These are phyloP conservation scores for Cepaea hortensis DNA, from an alignment of 2,888 invertebrate genomes.

Conservation along the genomic window DNA sequence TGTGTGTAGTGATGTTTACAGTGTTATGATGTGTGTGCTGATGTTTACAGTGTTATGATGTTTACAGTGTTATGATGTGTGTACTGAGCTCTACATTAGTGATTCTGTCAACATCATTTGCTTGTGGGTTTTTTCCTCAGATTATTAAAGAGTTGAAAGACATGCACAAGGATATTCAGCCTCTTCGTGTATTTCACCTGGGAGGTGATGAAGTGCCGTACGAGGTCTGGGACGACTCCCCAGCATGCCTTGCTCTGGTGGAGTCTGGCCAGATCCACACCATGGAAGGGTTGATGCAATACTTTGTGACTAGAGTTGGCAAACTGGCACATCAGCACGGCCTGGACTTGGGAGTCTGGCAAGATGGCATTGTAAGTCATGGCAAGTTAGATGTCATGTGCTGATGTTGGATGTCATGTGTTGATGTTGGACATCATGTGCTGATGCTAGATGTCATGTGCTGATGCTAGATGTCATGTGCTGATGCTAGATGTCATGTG, in stretches of 20 bases:
- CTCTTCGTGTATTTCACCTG: constrained; percentile 68
- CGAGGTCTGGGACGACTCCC: constrained; percentile 70
- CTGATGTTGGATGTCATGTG: too few species aligned
- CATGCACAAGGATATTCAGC: constrained; percentile 65
- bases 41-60: too few species aligned
- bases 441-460: too few species aligned
- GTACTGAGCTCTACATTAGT: too few species aligned
- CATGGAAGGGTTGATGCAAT: constrained; percentile 51
- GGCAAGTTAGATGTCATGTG: neutral
- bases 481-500: too few species aligned
- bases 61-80: too few species aligned
- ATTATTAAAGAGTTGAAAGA: constrained; percentile 62
- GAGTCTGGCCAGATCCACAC: constrained; percentile 47
- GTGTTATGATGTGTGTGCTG: too few species aligned
- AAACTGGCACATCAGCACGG: constrained; percentile 50
- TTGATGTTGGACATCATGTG: too few species aligned
- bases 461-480: too few species aligned
- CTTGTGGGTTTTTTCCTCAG: neutral
- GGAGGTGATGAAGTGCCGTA: constrained; percentile 73
- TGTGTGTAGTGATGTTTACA: too few species aligned
- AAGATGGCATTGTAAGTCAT: constrained; percentile 60
- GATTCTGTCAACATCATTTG: too few species aligned
- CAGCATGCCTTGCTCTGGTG: constrained; percentile 59
- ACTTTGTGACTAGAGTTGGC: constrained; percentile 51
- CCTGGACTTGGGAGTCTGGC: constrained; percentile 59